These are phyloP conservation scores for Tetranychus piercei DNA, from an alignment of 2,888 invertebrate genomes.

Conservation along the genomic window DNA sequence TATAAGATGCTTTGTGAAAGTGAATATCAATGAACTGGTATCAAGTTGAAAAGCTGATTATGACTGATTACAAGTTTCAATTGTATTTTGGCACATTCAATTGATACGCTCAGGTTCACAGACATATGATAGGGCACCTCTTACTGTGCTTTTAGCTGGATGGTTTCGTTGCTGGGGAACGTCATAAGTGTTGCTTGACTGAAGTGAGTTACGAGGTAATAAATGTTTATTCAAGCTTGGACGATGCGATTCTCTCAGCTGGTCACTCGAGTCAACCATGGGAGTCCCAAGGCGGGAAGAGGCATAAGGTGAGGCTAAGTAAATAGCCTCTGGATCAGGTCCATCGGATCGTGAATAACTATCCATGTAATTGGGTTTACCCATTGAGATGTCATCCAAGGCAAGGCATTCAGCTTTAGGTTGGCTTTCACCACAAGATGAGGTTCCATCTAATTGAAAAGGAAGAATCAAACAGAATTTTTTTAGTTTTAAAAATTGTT, in stretches of 20 bases:
- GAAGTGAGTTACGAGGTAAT: not conserved
- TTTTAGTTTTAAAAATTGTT: too few relatives aligned
- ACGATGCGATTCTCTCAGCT: not conserved
- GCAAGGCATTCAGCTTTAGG: conserved; percentile 9
- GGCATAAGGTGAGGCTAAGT: conserved; percentile 7
- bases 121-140: not conserved
- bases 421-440: conserved; percentile 3
- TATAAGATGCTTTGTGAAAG: too few relatives aligned
- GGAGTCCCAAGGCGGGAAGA: conserved; percentile 5
- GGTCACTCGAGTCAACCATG: not conserved
- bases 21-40: too few relatives aligned
- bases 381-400: conserved; percentile 3
- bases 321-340: conserved; percentile 2
- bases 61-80: too few relatives aligned
- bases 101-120: not conserved
- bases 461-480: not conserved
- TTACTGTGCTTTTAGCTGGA: conserved; percentile 8
- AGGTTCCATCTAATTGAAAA: not conserved
- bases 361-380: conserved; percentile 10
- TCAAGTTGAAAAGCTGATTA: too few relatives aligned
- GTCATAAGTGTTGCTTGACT: conserved; percentile 7
- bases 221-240: not conserved
- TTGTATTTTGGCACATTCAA: not conserved
- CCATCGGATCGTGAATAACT: not conserved
- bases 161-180: conserved; percentile 8